Evolutionary conservation across 2,888 invertebrate species (phyloP), one percentile per base, ranked within the genome.

Genomic region (Aplocera efformata): DNA sequence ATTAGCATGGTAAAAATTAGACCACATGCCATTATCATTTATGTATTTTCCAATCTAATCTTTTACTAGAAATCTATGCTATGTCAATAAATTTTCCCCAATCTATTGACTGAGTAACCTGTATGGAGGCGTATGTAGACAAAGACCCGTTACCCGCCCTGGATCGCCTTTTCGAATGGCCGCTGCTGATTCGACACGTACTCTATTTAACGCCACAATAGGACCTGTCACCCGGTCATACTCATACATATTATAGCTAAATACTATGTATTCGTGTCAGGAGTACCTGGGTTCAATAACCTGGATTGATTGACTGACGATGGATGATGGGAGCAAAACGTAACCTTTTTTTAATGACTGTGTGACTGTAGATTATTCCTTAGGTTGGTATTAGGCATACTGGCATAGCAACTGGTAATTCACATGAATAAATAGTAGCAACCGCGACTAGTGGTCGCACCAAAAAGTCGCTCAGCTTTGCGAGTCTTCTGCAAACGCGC

Each of bases 181-280:
- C 63, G 75, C 75, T 77, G 76, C 78, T 68, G 76, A 86, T 86
- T 86, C 80, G 86, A 78, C 79, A 84, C 85, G 82, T 79, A 79
- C 72, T 72, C 71, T 67, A 74, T 75, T 68, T 67, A 68, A 51
- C 48, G 48, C 64, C 60, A 82, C 84, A 85, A 82, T 81, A 70
- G 80, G 72, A 73, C 72, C 59, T 74, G 76, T 69, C 74, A 72
- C 70, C 74, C 67, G 79, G 79, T 75, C 78, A 79, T 73, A 75
- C 75, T 74, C 74, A 72, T 74, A 25, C 28, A 8, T 71, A 63
- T 52, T n/a, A n/a, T n/a, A 60, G 60, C 63, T 69, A 64, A 72
- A 67, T 64, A 40, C 28, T 40, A 81, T 82, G 83, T 62, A 85
- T 81, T 73, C 70, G 68, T 82, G 84, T 76, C 79, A 84, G 72